phyloP scores from a whole-genome alignment of 2,888 invertebrate genomes.

The Nephrotoma appendiculata region DNA sequence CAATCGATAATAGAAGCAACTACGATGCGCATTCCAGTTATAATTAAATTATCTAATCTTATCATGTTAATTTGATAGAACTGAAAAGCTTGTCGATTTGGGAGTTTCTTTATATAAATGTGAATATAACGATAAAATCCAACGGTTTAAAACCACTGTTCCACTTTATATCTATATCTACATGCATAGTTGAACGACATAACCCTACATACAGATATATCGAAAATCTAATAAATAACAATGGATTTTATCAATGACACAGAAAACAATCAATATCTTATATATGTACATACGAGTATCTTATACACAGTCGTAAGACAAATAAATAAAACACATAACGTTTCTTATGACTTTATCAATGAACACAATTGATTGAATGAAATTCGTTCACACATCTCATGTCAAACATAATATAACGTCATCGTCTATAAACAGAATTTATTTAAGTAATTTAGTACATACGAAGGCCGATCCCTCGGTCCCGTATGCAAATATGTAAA shows the following conservation, averaged over 20 bases:
- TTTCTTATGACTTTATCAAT: not conserved
- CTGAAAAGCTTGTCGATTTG: not conserved
- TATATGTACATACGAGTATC: too few species aligned
- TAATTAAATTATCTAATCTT: not conserved
- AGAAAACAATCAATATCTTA: not conserved
- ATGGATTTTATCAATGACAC: not conserved
- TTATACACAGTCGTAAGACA: not conserved
- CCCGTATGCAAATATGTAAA: not conserved
- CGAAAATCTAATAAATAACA: not conserved
- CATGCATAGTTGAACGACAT: not conserved
- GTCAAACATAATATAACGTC: not conserved
- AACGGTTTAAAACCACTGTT: not conserved
- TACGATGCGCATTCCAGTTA: not conserved
- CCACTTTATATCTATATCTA: not conserved
- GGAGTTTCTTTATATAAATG: not conserved
- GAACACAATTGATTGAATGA: not conserved
- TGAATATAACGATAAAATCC: not conserved
- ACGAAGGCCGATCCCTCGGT: too few species aligned
- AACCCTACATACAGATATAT: not conserved
- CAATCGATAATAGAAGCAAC: not conserved
- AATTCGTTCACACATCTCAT: not conserved
- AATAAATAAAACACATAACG: not conserved
- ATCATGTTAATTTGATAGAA: not conserved
- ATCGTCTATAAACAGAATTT: not conserved
- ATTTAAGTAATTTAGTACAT: too few species aligned